A percentile compares a stretch with the other conserved stretches of the same genome.
These are phyloP conservation scores for Falco berigora DNA, from an alignment of 2,797 vertebrate genomes.

Conservation along the genomic window DNA sequence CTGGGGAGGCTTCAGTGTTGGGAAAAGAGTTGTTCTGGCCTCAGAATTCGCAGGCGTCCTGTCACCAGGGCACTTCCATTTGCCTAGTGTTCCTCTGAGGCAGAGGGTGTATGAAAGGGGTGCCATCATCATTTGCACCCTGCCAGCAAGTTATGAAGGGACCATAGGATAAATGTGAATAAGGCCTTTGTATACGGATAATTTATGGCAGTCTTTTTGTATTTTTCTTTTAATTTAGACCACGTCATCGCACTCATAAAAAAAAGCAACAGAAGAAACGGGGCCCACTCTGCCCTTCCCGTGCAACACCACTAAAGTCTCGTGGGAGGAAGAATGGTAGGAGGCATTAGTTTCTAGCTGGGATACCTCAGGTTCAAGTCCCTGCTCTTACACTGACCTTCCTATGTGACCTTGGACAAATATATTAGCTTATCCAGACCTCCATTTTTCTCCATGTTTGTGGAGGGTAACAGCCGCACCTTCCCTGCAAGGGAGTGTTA, in stretches of 20 bases:
- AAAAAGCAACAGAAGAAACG: slow-evolving; percentile 70
- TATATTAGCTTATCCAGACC: not conserved
- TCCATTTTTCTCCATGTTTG: not conserved
- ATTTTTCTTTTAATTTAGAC: slow-evolving; percentile 65
- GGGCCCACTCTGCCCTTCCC: slow-evolving; percentile 56
- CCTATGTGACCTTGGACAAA: not conserved
- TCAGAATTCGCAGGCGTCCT: not conserved
- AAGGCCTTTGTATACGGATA: slow-evolving; percentile 38
- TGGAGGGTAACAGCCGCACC: not conserved
- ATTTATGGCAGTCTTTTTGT: slow-evolving; percentile 61
- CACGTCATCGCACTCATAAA: slow-evolving; percentile 66
- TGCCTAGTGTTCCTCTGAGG: not conserved
- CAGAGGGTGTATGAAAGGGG: not conserved
- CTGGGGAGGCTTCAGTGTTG: not conserved
- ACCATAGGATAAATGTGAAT: not conserved
- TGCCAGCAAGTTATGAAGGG: not conserved
- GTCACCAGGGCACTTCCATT: not conserved
- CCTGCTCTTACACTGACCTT: slow-evolving; percentile 26
- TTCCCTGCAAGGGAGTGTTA: not conserved
- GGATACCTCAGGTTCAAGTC: slow-evolving; percentile 33
- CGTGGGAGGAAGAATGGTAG: slow-evolving; percentile 67
- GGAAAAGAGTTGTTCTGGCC: not conserved
- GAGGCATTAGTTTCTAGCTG: slow-evolving; percentile 60
- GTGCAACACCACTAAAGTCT: slow-evolving; percentile 63
- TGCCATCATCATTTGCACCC: not conserved